phyloP scores from a whole-genome alignment of 2,113 vertebrate species.

The Tychaedon coryphoeus region DNA sequence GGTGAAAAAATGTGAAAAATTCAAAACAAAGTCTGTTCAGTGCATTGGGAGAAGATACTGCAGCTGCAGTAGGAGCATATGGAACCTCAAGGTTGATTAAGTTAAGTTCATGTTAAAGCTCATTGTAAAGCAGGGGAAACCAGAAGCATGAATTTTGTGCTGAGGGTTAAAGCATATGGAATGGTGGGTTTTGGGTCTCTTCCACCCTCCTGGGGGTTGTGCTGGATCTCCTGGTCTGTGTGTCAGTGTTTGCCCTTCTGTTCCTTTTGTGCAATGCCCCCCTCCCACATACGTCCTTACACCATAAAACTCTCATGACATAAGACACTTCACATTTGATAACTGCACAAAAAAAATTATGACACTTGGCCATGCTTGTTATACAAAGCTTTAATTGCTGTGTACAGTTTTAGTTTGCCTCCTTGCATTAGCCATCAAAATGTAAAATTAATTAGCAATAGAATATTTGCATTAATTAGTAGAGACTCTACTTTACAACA shows the following conservation, averaged over 20 bases:
- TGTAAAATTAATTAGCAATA: neutral
- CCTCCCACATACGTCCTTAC: neutral
- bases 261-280: neutral
- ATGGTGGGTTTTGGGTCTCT: neutral
- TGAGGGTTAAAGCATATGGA: neutral
- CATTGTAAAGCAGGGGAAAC: neutral
- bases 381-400: neutral
- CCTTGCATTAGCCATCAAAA: neutral
- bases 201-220: neutral
- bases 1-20: neutral
- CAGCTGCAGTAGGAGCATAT: accelerated
- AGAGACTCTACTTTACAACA: neutral
- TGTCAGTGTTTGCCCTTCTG: neutral
- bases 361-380: neutral
- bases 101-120: neutral
- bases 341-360: neutral
- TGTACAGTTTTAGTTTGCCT: neutral
- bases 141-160: neutral
- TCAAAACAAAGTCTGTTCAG: neutral
- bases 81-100: neutral
- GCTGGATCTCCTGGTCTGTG: neutral
- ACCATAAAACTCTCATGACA: accelerated
- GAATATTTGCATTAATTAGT: neutral
- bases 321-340: accelerated
- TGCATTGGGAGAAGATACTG: neutral